Evolutionary conservation across 2,797 vertebrate genomes (phyloP).

Genomic region (Hemitrygon akajei): DNA sequence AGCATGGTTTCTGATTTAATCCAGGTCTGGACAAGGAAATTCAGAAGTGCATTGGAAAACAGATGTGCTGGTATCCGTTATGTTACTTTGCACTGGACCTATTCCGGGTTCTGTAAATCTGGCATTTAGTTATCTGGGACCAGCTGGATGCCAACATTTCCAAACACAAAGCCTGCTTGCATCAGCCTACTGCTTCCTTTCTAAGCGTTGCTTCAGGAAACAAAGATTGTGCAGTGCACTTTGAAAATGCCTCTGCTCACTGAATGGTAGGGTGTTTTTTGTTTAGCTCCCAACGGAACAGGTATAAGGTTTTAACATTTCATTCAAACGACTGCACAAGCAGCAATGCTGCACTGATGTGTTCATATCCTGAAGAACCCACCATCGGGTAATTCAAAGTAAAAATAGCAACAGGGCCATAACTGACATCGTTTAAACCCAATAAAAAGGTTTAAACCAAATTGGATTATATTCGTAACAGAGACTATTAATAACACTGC

Average conservation of each 20-base stretch:
- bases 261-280: neutral
- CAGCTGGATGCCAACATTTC: too few relatives aligned
- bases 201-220: neutral
- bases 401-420: neutral
- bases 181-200: neutral
- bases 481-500: too few relatives aligned
- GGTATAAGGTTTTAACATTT: neutral
- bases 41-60: too few relatives aligned
- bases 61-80: too few relatives aligned
- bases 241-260: neutral
- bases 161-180: neutral
- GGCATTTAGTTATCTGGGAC: too few relatives aligned
- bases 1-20: too few relatives aligned
- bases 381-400: neutral
- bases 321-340: neutral
- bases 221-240: neutral
- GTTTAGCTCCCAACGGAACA: neutral
- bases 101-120: too few relatives aligned
- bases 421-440: neutral
- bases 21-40: too few relatives aligned
- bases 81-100: too few relatives aligned
- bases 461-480: neutral
- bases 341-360: neutral
- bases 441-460: neutral
- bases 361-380: neutral